These are phyloP conservation scores for Chaetura pelagica DNA, from an alignment of 2,113 vertebrate genomes.

Conservation along the genomic window DNA sequence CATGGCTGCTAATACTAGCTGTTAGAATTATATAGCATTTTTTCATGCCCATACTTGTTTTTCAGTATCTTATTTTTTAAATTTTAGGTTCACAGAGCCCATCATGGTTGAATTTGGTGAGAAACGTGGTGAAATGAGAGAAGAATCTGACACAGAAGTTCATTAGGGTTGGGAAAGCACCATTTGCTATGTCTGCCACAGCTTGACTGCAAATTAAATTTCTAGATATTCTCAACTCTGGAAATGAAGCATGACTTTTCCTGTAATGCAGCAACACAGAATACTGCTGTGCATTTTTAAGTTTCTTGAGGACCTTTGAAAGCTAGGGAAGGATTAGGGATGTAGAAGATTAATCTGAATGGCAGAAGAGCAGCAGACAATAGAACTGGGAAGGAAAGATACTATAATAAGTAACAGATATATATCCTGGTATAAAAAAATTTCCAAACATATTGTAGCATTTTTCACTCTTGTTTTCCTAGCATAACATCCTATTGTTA, in stretches of 20 bases:
- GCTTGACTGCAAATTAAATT: background rate
- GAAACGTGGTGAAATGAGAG: background rate
- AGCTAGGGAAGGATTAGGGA: background rate
- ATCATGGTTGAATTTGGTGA: background rate
- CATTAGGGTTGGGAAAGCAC: background rate
- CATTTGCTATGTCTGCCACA: background rate
- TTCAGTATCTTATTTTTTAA: background rate
- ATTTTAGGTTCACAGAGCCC: background rate
- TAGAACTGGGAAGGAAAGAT: background rate
- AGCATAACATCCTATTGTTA: background rate
- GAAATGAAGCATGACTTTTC: background rate
- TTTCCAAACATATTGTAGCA: background rate
- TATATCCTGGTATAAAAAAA: background rate
- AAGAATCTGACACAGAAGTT: background rate
- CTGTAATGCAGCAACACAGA: background rate
- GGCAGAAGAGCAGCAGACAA: background rate
- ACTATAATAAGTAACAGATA: background rate
- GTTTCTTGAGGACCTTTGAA: background rate
- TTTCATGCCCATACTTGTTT: background rate
- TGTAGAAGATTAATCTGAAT: background rate
- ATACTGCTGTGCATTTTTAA: background rate
- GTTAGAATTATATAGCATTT: background rate
- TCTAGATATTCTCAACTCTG: background rate
- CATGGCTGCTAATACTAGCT: background rate
- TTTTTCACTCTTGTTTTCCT: background rate